phyloP scores from a whole-genome alignment of 2,113 vertebrate species.

The Hiodon alosoides region DNA sequence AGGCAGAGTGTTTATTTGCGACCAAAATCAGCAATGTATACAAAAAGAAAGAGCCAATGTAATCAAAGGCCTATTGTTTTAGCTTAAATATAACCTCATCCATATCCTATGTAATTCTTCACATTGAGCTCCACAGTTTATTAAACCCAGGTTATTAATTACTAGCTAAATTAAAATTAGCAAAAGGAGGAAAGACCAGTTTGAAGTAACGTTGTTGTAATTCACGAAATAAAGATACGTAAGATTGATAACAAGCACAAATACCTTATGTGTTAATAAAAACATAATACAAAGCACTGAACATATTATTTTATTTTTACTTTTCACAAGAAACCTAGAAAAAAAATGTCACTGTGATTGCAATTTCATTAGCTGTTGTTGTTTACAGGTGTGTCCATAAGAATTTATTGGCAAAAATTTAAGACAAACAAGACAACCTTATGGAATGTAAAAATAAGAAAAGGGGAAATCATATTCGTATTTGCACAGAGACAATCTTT shows the following conservation, averaged over 20 bases:
- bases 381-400: background rate
- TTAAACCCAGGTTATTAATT: no score
- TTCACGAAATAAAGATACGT: no score
- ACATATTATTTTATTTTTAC: constrained; percentile 47
- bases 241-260: no score
- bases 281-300: constrained; percentile 10
- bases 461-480: background rate
- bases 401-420: background rate
- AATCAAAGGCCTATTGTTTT: background rate
- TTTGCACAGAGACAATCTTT: background rate
- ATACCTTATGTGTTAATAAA: background rate
- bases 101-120: no score
- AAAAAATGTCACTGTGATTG: constrained; percentile 15
- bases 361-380: background rate
- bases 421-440: background rate
- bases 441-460: constrained; percentile 9
- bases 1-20: background rate
- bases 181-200: no score
- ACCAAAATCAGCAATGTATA: background rate
- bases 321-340: constrained; percentile 29
- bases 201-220: no score
- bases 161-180: no score
- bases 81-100: no score
- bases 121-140: no score
- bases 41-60: background rate